Evolutionary conservation across 2,797 vertebrate genomes (phyloP).

Genomic region (Phataginus tricuspis): DNA sequence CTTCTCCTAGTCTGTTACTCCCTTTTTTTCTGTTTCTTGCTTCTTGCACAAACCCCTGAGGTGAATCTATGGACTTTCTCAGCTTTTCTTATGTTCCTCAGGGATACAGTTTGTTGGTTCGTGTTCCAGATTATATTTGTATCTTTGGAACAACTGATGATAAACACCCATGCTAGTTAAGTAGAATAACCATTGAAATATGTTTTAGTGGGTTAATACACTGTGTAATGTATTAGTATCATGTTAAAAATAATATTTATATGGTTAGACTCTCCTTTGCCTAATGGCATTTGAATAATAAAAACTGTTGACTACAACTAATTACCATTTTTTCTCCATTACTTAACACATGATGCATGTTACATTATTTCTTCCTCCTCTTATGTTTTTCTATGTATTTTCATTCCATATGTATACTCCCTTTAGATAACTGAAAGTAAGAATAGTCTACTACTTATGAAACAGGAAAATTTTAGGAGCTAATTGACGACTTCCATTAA

Average conservation of each 20-base stretch:
- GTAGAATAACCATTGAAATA: neutral
- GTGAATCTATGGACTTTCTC: neutral
- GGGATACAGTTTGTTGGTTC: neutral
- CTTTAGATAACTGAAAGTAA: neutral
- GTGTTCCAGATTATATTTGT: neutral
- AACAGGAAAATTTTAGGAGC: neutral
- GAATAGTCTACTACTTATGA: neutral
- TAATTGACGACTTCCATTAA: neutral
- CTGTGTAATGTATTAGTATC: neutral
- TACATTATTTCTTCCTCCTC: neutral
- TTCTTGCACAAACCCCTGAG: neutral
- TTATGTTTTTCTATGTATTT: neutral
- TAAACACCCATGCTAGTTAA: neutral
- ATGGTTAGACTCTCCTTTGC: neutral
- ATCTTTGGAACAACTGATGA: neutral
- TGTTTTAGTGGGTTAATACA: neutral
- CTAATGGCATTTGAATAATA: constrained; percentile 13
- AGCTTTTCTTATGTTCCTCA: neutral
- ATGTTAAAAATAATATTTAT: neutral
- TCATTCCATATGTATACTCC: neutral
- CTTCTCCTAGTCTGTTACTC: neutral
- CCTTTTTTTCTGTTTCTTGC: neutral
- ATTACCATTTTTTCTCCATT: neutral
- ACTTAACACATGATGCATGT: neutral
- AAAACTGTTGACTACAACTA: neutral